Conservation (phyloP, 2,888 invertebrate species). For the Bellardia bayeri region DNA sequence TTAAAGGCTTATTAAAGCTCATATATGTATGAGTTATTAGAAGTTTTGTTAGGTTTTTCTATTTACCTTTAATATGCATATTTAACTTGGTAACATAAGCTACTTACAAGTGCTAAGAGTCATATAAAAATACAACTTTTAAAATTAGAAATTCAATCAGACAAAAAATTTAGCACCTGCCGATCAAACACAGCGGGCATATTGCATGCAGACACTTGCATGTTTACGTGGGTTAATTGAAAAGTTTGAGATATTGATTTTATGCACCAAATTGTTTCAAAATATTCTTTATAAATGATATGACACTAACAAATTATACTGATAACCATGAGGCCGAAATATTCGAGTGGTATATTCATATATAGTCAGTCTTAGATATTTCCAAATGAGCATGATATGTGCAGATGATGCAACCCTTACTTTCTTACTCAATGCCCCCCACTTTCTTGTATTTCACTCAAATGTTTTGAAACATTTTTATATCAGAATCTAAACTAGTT, state of each 20-base stretch:
- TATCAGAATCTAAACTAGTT: too few relatives aligned
- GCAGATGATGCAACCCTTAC: too few relatives aligned
- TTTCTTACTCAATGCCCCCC: too few relatives aligned
- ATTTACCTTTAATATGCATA: neutral
- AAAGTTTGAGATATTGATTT: neutral
- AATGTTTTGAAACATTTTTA: too few relatives aligned
- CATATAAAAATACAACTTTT: neutral
- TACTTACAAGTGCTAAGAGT: neutral
- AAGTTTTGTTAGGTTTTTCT: neutral
- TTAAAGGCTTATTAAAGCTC: conserved; percentile 4
- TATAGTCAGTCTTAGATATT: too few relatives aligned
- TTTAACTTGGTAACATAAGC: neutral
- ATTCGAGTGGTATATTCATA: too few relatives aligned
- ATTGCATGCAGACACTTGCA: neutral
- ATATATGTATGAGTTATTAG: neutral
- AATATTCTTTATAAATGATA: too few relatives aligned
- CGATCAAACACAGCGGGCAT: conserved; percentile 38
- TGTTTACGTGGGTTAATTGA: neutral
- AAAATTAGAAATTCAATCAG: conserved; percentile 21
- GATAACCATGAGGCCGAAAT: too few relatives aligned
- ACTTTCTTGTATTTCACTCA: too few relatives aligned
- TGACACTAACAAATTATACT: too few relatives aligned
- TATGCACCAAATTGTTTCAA: too few relatives aligned
- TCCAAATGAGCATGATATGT: too few relatives aligned
- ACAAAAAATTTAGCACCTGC: conserved; percentile 56